Conservation (phyloP, 53 echinoderm and acorn worm genomes). For the Crossaster papposus region DNA sequence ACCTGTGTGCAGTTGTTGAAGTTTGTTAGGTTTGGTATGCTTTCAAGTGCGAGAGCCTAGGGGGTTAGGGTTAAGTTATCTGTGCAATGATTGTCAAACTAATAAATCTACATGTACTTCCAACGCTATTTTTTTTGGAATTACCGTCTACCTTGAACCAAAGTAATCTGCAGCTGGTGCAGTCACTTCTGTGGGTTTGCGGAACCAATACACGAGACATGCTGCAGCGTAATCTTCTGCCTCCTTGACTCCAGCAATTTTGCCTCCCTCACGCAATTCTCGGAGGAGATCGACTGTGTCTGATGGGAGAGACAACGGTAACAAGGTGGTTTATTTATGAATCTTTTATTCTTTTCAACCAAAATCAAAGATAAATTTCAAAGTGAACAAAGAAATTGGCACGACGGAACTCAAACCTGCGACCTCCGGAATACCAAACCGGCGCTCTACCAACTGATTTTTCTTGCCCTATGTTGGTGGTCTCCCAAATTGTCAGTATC, state of each 20-base stretch:
- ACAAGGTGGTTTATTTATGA: neutral
- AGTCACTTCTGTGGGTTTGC: slow-evolving; percentile 26
- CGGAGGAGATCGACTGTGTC: slow-evolving; percentile 51
- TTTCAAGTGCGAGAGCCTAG: no score
- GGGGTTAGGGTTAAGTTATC: no score
- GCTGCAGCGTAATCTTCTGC: slow-evolving; percentile 12
- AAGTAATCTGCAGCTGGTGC: slow-evolving; percentile 36
- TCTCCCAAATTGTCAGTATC: no score
- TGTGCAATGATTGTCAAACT: neutral
- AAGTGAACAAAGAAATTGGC: no score
- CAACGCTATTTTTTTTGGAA: slow-evolving; percentile 30
- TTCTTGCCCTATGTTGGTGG: no score
- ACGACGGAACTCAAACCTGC: no score
- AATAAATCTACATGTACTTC: neutral
- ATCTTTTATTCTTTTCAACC: neutral
- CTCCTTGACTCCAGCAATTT: slow-evolving; percentile 36
- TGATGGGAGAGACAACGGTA: neutral
- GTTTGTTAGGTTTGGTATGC: no score
- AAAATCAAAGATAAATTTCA: neutral
- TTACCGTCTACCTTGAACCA: slow-evolving; percentile 63
- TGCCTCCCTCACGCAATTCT: slow-evolving; percentile 21
- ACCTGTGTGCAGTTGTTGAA: no score
- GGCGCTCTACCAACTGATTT: no score
- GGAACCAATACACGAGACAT: slow-evolving; percentile 42
- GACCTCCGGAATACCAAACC: no score